Evolutionary conservation across 2,888 invertebrate genomes (phyloP).

Genomic region (Pseudococcus jackbeardsleyi): DNA sequence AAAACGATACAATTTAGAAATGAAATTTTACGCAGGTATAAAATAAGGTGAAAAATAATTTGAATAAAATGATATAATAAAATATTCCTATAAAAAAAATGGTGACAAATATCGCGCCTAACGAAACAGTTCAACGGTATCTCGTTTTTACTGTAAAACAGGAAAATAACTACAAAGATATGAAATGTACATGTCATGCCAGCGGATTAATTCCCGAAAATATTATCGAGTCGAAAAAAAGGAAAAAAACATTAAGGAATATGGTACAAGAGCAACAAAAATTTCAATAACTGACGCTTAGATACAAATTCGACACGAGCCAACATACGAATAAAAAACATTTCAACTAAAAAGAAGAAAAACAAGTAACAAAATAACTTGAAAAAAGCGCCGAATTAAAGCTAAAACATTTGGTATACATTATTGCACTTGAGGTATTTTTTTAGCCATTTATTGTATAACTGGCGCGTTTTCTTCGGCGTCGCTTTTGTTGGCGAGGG

Average conservation of each 20-base stretch:
- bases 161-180: neutral
- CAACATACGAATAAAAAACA: conserved; percentile 20
- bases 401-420: conserved; percentile 60
- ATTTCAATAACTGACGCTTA: neutral
- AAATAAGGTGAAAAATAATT: conserved; percentile 25
- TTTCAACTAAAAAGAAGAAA: neutral
- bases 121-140: neutral
- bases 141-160: neutral
- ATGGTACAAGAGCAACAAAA: neutral
- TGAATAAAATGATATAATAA: neutral
- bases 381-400: conserved; percentile 54
- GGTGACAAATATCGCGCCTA: neutral
- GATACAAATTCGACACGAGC: neutral
- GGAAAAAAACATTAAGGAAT: neutral
- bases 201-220: neutral
- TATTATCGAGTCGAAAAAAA: neutral
- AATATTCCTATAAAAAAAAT: neutral
- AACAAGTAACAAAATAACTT: conserved; percentile 14
- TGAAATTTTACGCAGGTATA: neutral
- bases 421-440: conserved; percentile 24
- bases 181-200: neutral
- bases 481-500: neutral
- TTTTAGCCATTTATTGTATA: neutral
- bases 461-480: neutral
- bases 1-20: conserved; percentile 1